phyloP scores from a whole-genome alignment of 2,888 invertebrate genomes.

The Drosophila phalerata region DNA sequence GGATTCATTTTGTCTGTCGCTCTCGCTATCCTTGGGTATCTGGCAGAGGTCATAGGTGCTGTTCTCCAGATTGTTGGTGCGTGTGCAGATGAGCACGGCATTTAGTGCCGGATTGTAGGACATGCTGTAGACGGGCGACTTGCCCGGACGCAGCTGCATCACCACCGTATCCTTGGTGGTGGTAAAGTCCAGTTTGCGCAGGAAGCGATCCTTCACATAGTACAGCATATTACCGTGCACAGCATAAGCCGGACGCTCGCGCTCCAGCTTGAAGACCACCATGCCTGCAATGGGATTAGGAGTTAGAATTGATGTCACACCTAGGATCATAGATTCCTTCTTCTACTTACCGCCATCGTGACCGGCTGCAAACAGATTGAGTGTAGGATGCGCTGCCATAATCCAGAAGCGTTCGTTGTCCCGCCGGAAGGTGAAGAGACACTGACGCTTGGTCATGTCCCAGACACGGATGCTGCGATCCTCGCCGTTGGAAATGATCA shows the following conservation, averaged over 20 bases:
- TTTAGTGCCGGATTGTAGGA: constrained; percentile 99
- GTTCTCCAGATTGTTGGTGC: constrained; percentile 93
- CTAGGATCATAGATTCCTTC: too few species aligned
- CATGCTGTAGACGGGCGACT: constrained; percentile 92
- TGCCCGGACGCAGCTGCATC: constrained; percentile 95
- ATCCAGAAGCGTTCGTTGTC: constrained; percentile 99
- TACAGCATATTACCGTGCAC: constrained; percentile 96
- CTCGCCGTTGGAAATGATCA: constrained; percentile 98
- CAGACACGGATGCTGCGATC: constrained; percentile 99
- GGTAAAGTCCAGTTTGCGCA: constrained; percentile 96
- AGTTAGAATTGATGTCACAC: not conserved
- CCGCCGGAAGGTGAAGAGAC: constrained; percentile 95
- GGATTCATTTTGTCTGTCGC: constrained; percentile 85
- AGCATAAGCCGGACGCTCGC: constrained; percentile 98
- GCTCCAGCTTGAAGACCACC: constrained; percentile 90
- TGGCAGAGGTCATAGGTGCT: constrained; percentile 97
- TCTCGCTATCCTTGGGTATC: constrained; percentile 89
- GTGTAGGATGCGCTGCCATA: constrained; percentile 95
- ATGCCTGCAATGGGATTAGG: constrained; percentile 75
- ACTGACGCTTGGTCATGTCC: constrained; percentile 98
- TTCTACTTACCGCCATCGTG: constrained; percentile 96
- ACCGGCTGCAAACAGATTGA: constrained; percentile 99
- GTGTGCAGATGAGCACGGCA: constrained; percentile 94
- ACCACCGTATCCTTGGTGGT: constrained; percentile 96
- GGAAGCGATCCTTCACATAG: constrained; percentile 97